Percentiles rank a stretch among this genome's conserved stretches.
phyloP scores from a whole-genome alignment of 2,113 vertebrate genomes.

The Elephas maximus region DNA sequence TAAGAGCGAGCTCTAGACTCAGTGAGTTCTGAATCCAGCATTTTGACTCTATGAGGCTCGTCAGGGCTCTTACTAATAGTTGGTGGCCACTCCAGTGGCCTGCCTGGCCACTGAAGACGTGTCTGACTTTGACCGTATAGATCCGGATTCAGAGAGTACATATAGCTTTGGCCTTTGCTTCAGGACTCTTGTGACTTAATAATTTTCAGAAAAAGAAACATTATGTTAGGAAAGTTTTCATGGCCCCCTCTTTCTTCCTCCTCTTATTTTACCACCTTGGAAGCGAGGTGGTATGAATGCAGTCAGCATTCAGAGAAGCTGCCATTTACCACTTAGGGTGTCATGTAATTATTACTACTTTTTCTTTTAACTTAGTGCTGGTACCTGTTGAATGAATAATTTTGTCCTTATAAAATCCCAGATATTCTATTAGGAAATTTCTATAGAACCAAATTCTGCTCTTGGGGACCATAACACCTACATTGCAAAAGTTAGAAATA shows the following conservation, averaged over 20 bases:
- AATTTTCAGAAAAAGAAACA: neutral
- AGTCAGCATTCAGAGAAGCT: neutral
- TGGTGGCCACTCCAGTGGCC: neutral
- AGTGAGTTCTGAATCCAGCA: neutral
- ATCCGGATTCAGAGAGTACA: neutral
- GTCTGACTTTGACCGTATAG: neutral
- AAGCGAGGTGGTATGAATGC: neutral
- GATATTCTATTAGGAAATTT: slow-evolving; percentile 16
- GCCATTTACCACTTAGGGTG: neutral
- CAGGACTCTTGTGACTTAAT: neutral
- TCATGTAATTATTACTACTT: neutral
- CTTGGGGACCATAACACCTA: neutral
- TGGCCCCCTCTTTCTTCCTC: neutral
- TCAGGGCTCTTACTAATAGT: neutral
- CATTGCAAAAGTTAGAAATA: slow-evolving; percentile 39
- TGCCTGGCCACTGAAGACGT: neutral
- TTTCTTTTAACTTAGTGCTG: neutral
- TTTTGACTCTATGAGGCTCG: neutral
- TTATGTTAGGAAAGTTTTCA: neutral
- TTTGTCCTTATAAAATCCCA: slow-evolving; percentile 21
- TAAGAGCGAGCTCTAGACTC: neutral
- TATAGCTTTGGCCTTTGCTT: neutral
- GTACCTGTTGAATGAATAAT: neutral
- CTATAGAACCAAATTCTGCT: slow-evolving; percentile 12
- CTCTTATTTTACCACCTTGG: neutral